Percentiles rank a stretch among this genome's conserved stretches.
phyloP scores from a whole-genome alignment of 2,113 vertebrate species.

The Isurus oxyrinchus region DNA sequence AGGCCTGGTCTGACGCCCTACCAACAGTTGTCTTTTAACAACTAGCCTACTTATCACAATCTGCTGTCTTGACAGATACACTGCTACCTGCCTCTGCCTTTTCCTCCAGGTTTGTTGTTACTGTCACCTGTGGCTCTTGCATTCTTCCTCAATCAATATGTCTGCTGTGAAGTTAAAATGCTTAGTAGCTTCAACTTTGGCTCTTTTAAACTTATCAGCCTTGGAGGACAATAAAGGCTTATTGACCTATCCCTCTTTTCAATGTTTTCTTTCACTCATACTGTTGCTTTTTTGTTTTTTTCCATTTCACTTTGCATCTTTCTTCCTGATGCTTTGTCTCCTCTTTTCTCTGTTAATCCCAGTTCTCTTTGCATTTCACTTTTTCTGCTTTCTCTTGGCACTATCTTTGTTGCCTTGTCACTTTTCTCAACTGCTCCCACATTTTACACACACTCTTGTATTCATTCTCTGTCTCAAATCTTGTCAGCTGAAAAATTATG shows the following conservation, averaged over 20 bases:
- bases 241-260: not conserved
- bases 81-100: not conserved
- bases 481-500: not conserved
- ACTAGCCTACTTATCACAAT: not conserved
- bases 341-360: not conserved
- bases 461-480: not conserved
- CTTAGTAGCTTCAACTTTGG: not conserved
- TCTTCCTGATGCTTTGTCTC: too few species aligned
- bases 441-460: not conserved
- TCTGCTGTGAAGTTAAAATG: not conserved
- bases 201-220: not conserved
- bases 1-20: not conserved
- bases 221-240: not conserved
- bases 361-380: not conserved
- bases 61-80: not conserved
- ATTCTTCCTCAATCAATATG: not conserved
- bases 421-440: not conserved
- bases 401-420: not conserved
- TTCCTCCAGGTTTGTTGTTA: too few species aligned
- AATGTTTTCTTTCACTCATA: not conserved
- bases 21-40: not conserved
- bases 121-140: not conserved
- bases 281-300: too few species aligned
- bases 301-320: too few species aligned
- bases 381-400: not conserved